phyloP scores from a whole-genome alignment of 2,797 vertebrate species.

The Cercopithecus neglectus region DNA sequence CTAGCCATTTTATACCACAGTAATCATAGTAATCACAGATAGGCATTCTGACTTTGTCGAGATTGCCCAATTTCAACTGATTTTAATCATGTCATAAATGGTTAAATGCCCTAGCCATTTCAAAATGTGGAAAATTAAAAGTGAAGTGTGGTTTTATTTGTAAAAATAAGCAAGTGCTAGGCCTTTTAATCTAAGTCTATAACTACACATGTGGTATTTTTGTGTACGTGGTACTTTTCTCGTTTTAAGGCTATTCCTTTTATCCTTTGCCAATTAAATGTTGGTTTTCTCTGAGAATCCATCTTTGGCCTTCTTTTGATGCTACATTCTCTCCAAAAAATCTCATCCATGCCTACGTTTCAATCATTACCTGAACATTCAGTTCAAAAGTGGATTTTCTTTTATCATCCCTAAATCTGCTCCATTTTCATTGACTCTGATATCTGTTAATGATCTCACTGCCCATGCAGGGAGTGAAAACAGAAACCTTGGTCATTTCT shows the following conservation, averaged over 20 bases:
- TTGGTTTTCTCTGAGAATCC: slow-evolving; percentile 34
- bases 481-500: slow-evolving; percentile 4
- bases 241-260: background rate
- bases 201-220: background rate
- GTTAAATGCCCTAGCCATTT: slow-evolving; percentile 36
- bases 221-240: slow-evolving; percentile 6
- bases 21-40: background rate
- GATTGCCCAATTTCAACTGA: slow-evolving; percentile 22
- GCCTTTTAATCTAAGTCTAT: background rate
- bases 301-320: slow-evolving; percentile 29
- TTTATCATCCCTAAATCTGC: background rate
- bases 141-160: slow-evolving; percentile 30
- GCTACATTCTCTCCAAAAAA: background rate
- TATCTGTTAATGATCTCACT: slow-evolving; percentile 32
- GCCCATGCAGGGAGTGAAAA: background rate
- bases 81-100: slow-evolving; percentile 14
- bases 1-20: background rate
- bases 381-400: slow-evolving; percentile 26
- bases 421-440: background rate
- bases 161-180: slow-evolving; percentile 51
- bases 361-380: background rate
- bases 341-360: slow-evolving; percentile 35
- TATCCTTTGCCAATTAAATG: slow-evolving; percentile 12
- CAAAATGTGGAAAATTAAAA: slow-evolving; percentile 59
- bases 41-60: slow-evolving; percentile 35